phyloP scores from a whole-genome alignment of 2,797 vertebrate species.

The Thamnophis elegans region DNA sequence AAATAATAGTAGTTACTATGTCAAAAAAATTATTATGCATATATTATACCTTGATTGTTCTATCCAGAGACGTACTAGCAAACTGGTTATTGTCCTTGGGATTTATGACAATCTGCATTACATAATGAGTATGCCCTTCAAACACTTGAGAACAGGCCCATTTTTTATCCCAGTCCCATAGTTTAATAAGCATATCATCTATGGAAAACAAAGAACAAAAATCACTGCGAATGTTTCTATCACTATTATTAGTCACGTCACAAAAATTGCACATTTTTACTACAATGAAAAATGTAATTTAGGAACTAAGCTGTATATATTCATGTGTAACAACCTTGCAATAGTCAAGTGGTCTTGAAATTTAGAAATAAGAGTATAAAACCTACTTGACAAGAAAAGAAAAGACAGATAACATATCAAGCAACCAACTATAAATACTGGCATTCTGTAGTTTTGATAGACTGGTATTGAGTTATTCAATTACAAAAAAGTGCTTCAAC shows the following conservation, averaged over 20 bases:
- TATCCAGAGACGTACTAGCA: slow-evolving; percentile 94
- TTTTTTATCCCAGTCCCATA: slow-evolving; percentile 99
- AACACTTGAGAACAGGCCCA: slow-evolving; percentile 98
- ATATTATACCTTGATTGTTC: slow-evolving; percentile 90
- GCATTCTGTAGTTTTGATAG: not conserved
- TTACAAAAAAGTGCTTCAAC: slow-evolving; percentile 8
- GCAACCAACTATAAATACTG: not conserved
- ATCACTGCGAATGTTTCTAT: not conserved
- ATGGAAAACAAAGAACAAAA: slow-evolving; percentile 30
- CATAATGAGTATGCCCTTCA: slow-evolving; percentile 97
- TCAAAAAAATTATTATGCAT: slow-evolving; percentile 62
- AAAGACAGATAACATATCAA: not conserved
- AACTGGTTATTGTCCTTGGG: slow-evolving; percentile 99
- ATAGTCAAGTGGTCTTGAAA: not conserved
- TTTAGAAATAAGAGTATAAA: not conserved
- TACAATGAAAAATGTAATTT: not conserved
- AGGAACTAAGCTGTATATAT: no score
- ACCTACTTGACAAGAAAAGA: not conserved
- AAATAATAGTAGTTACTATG: not conserved
- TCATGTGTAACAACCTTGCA: not conserved
- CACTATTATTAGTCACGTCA: not conserved
- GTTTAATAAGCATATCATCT: slow-evolving; percentile 99
- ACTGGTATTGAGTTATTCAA: not conserved
- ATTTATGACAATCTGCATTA: slow-evolving; percentile 99
- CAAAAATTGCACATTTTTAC: not conserved